These are phyloP conservation scores for Hyposoter didymator DNA, from an alignment of 2,888 invertebrate species.

Conservation along the genomic window DNA sequence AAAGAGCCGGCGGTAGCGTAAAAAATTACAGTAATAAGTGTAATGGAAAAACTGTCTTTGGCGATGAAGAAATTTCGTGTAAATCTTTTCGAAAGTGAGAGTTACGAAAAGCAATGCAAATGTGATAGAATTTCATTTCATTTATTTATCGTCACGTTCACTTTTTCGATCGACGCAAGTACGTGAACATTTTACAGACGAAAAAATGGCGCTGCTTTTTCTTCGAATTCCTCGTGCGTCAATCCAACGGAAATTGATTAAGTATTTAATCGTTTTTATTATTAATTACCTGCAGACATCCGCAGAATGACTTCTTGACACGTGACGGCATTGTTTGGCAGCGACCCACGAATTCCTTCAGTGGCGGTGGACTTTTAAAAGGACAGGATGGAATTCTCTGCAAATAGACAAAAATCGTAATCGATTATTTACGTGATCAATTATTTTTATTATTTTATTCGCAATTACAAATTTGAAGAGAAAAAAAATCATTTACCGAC, in stretches of 20 bases:
- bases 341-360: conserved; percentile 83
- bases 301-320: conserved; percentile 87
- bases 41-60: conserved; percentile 7
- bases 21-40: conserved; percentile 38
- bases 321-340: conserved; percentile 84
- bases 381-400: conserved; percentile 83
- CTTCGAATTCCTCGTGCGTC: not conserved
- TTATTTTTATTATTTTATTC: not conserved
- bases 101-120: conserved; percentile 7
- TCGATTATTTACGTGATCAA: not conserved
- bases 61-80: conserved; percentile 19
- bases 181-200: not conserved
- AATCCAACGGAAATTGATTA: not conserved
- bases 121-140: conserved; percentile 14
- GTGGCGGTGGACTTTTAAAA: conserved; percentile 82
- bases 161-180: not conserved
- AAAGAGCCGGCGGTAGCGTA: conserved; percentile 33
- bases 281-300: conserved; percentile 90
- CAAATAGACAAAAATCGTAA: conserved; percentile 64
- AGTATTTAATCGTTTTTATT: not conserved
- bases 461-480: too few species aligned
- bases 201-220: not conserved
- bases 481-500: too few species aligned
- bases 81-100: conserved; percentile 27
- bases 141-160: conserved; percentile 7